Base-by-base conservation (phyloP, 2,888 invertebrate genomes). In the Ashinkailepas kermadecensis region DNA sequence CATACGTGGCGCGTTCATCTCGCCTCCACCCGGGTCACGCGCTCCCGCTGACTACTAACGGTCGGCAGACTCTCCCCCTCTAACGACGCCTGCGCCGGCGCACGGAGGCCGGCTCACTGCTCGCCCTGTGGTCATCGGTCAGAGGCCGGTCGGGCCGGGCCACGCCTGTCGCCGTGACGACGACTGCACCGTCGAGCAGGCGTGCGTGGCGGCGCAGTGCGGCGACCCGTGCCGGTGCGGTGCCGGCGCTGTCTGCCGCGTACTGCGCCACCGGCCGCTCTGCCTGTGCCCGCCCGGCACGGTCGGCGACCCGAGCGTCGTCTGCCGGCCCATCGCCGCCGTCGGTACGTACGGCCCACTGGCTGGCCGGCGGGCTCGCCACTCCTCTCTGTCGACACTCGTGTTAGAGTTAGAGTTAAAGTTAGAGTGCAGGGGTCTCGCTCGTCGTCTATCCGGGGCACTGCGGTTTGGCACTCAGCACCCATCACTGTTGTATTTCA, bases 251-350 rank as follows among this genome's bases (percentile, higher is more conserved):
- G 83, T 85, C 23, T 86, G 86, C 82, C 84, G 84, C 67, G 85
- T 85, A 7, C 83, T 84, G 15, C 84, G 84, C 18, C 86, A 86
- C 83, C 83, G 85, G 67, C 86, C 86, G 13, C 81, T 85, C 91
- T 88, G 94, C 94, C 91, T 93, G 84, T 95, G 95, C 86, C 88
- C 92, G 74, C 88, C 90, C 70, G 94, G 94, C 64, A 94, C 90
- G 86, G 92, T 92, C 87, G 95, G 95, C 39, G 94, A 95, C 86
- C 94, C 95, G 9, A 94, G 94, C 86, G 65, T n/a, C 9, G 59
- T 67, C 18, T 83, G 83, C 65, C 39, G 70, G 9, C 64, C 83
- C n/a, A 56, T 80, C 80, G 82, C 58, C 84, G 83, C 11, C 83
- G 83, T 62, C 81, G 81, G 59, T 74, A 82, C 54, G 78, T 82